Evolutionary conservation across 2,113 vertebrate genomes (phyloP).

Genomic region (Rhynchomys soricoides): DNA sequence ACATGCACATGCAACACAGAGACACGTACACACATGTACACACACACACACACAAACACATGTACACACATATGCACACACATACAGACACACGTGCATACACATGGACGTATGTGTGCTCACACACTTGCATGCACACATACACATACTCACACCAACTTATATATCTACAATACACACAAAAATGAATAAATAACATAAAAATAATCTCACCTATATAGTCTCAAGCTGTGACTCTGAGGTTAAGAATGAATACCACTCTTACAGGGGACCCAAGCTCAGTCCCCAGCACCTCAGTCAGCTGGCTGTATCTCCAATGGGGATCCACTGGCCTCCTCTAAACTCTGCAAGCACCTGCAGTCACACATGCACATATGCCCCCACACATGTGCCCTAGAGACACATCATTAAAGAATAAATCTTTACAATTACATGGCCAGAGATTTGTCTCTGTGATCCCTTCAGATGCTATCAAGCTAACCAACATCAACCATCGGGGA

Average conservation of each 20-base stretch:
- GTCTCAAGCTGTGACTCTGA: not conserved
- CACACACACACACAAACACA: not conserved
- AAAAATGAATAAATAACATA: not conserved
- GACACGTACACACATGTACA: not conserved
- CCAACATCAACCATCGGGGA: not conserved
- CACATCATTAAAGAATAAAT: not conserved
- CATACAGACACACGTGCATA: not conserved
- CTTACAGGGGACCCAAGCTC: not conserved
- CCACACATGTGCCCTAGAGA: not conserved
- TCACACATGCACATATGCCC: not conserved
- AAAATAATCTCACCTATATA: not conserved
- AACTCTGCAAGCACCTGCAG: not conserved
- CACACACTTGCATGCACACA: not conserved
- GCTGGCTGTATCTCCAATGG: not conserved
- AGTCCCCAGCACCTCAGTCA: not conserved
- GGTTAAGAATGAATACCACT: not conserved
- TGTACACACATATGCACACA: not conserved
- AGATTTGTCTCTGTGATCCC: not conserved
- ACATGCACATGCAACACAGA: not conserved
- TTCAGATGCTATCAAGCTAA: not conserved
- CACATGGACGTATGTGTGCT: no score
- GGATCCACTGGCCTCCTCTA: not conserved
- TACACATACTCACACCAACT: not conserved
- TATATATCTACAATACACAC: not conserved
- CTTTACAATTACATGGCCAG: not conserved